Conservation (phyloP, 2,113 vertebrate species). For the Callipepla squamata region DNA sequence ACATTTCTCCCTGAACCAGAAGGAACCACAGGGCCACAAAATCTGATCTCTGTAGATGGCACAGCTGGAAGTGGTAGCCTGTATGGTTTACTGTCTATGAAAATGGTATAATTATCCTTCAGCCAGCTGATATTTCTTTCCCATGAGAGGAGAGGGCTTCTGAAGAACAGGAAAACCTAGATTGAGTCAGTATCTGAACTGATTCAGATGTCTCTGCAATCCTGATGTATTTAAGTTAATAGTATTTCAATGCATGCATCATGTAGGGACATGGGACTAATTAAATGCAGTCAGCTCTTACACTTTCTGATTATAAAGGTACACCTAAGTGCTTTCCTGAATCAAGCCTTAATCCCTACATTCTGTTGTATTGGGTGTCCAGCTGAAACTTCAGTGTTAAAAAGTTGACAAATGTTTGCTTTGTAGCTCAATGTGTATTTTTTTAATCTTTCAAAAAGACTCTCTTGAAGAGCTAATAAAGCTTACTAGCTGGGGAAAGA, state of each 20-base stretch:
- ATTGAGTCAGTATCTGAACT: neutral
- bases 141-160: neutral
- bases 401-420: neutral
- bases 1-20: neutral
- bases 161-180: neutral
- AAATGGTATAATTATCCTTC: neutral
- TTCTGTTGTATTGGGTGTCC: neutral
- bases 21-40: neutral
- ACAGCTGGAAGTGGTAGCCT: neutral
- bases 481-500: neutral
- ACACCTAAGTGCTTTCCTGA: neutral
- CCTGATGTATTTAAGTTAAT: neutral
- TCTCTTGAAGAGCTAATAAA: slow-evolving; percentile 8
- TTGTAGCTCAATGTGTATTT: neutral
- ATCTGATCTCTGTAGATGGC: neutral
- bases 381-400: neutral
- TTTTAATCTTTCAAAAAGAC: neutral
- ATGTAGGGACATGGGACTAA: neutral
- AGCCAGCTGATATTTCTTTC: neutral
- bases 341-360: neutral
- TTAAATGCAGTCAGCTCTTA: neutral
- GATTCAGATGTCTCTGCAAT: neutral
- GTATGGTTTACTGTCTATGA: neutral
- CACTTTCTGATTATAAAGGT: neutral
- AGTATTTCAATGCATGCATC: no score